Conservation (phyloP, 2,888 invertebrate species). For the Platycnemis pennipes region DNA sequence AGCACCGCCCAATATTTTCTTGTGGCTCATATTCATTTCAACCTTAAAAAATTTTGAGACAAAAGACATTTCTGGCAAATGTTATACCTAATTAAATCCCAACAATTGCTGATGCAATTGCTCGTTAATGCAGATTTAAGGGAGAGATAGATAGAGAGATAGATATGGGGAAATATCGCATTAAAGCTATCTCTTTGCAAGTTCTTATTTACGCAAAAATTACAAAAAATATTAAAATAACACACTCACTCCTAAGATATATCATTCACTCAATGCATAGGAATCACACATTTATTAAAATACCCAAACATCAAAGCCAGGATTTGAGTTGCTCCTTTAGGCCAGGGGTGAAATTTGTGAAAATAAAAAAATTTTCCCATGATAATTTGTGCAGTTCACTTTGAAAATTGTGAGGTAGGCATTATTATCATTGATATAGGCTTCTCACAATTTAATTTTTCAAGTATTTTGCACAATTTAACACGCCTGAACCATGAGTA, state of each 20-base stretch:
- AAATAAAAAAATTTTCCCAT: slow-evolving; percentile 53
- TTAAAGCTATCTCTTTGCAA: slow-evolving; percentile 67
- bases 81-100: slow-evolving; percentile 50
- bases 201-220: slow-evolving; percentile 66
- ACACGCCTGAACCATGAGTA: slow-evolving; percentile 45
- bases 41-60: slow-evolving; percentile 59
- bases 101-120: background rate
- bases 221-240: slow-evolving; percentile 67
- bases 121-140: slow-evolving; percentile 61
- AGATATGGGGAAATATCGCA: slow-evolving; percentile 66
- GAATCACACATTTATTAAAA: slow-evolving; percentile 66
- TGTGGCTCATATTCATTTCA: slow-evolving; percentile 53
- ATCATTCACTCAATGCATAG: slow-evolving; percentile 54
- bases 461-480: slow-evolving; percentile 61
- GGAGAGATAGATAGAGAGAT: slow-evolving; percentile 55
- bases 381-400: slow-evolving; percentile 63
- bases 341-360: slow-evolving; percentile 60
- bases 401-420: slow-evolving; percentile 64
- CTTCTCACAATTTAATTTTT: slow-evolving; percentile 43
- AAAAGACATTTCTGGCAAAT: slow-evolving; percentile 54
- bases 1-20: slow-evolving; percentile 51
- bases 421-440: slow-evolving; percentile 57
- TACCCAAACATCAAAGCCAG: slow-evolving; percentile 66
- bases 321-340: slow-evolving; percentile 62
- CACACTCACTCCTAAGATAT: slow-evolving; percentile 63